Evolutionary conservation across 2,113 vertebrate species (phyloP), one percentile per base, ranked within the genome.

Genomic region (Notechis scutatus): DNA sequence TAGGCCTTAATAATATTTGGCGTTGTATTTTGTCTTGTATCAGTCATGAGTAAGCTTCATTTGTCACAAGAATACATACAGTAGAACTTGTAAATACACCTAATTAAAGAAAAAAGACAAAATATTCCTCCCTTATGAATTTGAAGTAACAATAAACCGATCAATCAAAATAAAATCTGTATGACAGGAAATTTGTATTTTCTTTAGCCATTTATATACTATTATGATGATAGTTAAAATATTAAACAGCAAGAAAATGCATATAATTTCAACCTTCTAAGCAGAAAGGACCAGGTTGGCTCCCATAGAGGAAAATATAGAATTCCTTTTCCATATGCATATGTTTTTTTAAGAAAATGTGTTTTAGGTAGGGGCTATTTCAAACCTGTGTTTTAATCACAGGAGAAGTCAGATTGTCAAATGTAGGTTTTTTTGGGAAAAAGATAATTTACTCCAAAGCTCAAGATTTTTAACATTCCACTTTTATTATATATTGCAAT

Each of bases 181-280:
- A 18, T 95, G 54, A 20, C 61, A 89, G 50, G 92, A 88, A 93
- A 92, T 34, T 20, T 55, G 69, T 74, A 24, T 10, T 87, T 88
- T 39, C 2, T 23, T 5, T 92, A 52, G 85, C 88, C 91, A 24
- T 94, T 26, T 3, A 0, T 91, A 4, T 81, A 29, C 64, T 69
- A 0, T 0, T 29, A 91, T 50, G 88, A 90, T 93, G 89, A 93
- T 39, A 64, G 21, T 74, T 55, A 26, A 29, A 15, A 14, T 61
- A 89, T 89, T 87, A 88, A 91, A 87, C 42, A 34, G 26, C n/a
- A 52, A n/a, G 26, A 59, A n/a, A 93, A 92, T 45, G n/a, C 45
- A 94, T 88, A 0, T 69, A 81, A 47, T 59, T 56, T 56, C 42
- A 94, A 23, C 61, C 88, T 91, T 7, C 21, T n/a, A 55, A n/a